Conservation (phyloP, 2,113 vertebrate genomes). For the Loxodonta africana region DNA sequence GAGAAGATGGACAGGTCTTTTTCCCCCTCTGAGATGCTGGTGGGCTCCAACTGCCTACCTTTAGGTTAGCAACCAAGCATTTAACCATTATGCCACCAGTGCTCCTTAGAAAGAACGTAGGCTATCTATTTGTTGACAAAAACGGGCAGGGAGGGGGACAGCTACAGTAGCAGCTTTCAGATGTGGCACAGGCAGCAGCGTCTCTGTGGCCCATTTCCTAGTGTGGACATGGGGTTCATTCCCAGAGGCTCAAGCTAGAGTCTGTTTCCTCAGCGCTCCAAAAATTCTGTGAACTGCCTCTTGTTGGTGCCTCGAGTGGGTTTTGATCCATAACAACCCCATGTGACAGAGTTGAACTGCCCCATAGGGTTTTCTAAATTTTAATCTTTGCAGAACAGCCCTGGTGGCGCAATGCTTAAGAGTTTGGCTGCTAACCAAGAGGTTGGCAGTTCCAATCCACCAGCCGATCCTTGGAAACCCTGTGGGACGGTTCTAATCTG, state of each 20-base stretch:
- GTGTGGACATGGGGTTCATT: background rate
- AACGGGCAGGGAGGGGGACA: background rate
- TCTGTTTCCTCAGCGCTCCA: background rate
- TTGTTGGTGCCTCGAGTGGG: background rate
- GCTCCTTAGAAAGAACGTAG: background rate
- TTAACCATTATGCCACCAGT: background rate
- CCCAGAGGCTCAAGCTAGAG: background rate
- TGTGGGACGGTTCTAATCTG: too few relatives aligned
- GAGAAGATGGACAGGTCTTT: background rate
- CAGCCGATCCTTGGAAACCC: too few relatives aligned
- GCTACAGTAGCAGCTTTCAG: accelerated
- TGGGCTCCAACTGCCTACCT: background rate
- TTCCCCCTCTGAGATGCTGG: background rate
- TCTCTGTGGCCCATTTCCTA: accelerated
- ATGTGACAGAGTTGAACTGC: background rate
- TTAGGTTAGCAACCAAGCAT: background rate
- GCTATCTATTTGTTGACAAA: background rate
- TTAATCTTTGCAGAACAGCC: background rate
- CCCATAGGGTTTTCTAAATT: background rate
- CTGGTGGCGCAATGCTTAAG: too few relatives aligned
- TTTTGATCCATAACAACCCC: background rate
- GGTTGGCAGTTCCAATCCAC: too few relatives aligned
- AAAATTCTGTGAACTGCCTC: background rate
- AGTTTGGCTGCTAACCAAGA: too few relatives aligned
- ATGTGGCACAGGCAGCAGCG: background rate